phyloP scores from a whole-genome alignment of 2,888 invertebrate species.

The Meteorus colon region DNA sequence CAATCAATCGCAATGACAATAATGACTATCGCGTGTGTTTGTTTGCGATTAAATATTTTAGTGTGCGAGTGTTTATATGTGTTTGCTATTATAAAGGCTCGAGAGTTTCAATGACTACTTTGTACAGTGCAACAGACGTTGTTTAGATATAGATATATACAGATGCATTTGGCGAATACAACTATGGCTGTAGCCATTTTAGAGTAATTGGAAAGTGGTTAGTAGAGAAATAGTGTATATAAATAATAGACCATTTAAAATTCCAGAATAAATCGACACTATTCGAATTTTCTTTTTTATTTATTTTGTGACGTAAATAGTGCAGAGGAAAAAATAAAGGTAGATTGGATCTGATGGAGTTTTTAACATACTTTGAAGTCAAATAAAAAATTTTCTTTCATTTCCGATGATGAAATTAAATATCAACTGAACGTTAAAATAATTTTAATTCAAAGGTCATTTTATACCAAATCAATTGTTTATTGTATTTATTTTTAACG shows the following conservation, averaged over 20 bases:
- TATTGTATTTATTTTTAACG: not conserved
- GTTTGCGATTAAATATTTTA: not conserved
- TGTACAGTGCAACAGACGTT: not conserved
- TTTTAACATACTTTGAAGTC: too few species aligned
- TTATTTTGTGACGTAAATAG: not conserved
- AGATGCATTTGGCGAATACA: not conserved
- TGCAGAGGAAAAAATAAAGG: not conserved
- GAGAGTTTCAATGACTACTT: constrained; percentile 6
- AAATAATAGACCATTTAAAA: constrained; percentile 25
- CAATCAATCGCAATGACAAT: constrained; percentile 18
- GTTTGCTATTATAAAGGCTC: not conserved
- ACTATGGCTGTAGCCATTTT: constrained; percentile 14
- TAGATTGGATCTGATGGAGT: too few species aligned
- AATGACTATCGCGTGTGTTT: constrained; percentile 17
- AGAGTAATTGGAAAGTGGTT: constrained; percentile 33
- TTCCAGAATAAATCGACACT: constrained; percentile 18
- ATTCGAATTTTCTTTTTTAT: constrained; percentile 11
- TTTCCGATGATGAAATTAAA: too few species aligned
- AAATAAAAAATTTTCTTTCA: too few species aligned
- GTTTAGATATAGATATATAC: not conserved
- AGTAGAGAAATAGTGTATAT: not conserved
- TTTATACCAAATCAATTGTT: too few species aligned
- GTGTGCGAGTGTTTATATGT: not conserved
- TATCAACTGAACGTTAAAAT: too few species aligned
- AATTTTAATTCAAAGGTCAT: too few species aligned